A percentile compares a stretch with the other conserved stretches of the same genome.
Evolutionary conservation across 1,140 invertebrate species (phyloP).

Genomic region (Hylyphantes graminicola): DNA sequence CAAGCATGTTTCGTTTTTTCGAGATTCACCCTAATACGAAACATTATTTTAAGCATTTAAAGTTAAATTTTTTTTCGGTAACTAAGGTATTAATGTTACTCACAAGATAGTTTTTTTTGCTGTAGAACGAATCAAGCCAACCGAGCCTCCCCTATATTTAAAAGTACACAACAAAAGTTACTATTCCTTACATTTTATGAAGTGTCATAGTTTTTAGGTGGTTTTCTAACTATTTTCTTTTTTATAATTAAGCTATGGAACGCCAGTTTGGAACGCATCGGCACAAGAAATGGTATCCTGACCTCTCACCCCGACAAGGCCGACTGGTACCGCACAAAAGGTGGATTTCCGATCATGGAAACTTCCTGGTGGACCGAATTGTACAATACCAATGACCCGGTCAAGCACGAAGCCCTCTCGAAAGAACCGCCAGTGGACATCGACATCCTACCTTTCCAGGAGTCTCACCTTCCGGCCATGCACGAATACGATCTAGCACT

Average conservation of each 20-base stretch:
- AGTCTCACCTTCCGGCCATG: constrained; percentile 10
- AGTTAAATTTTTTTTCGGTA: background rate
- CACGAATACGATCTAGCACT: constrained; percentile 58
- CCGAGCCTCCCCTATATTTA: background rate
- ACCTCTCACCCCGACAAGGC: constrained; percentile 61
- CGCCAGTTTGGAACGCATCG: constrained; percentile 59
- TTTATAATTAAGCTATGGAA: constrained; percentile 42
- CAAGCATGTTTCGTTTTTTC: too few species aligned
- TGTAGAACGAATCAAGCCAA: background rate
- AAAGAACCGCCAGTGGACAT: background rate
- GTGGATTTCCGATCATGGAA: constrained; percentile 60
- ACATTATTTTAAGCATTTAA: too few species aligned
- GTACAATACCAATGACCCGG: background rate
- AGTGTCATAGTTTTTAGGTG: background rate
- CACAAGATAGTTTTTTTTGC: background rate
- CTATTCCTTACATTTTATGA: background rate
- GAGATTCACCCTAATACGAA: too few species aligned
- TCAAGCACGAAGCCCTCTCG: background rate
- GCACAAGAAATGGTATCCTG: constrained; percentile 56
- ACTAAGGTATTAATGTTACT: background rate
- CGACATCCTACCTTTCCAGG: constrained; percentile 5
- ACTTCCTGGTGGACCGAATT: background rate
- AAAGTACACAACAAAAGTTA: background rate
- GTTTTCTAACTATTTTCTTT: background rate
- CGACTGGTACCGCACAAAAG: constrained; percentile 61